Base-by-base conservation (phyloP, 2,888 invertebrate genomes). In the Tipula lateralis region DNA sequence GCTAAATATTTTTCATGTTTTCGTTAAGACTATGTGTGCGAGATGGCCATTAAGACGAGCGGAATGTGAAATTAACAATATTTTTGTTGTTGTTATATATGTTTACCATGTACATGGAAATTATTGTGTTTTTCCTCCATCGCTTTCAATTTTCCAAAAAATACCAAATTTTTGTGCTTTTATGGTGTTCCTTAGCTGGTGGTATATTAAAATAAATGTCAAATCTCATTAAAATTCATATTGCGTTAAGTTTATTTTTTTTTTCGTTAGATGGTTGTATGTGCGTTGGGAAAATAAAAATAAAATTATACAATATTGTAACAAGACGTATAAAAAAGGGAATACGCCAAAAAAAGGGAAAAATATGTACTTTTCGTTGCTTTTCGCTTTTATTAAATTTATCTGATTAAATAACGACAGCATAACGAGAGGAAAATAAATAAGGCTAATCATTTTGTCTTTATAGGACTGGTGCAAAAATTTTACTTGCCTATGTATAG, bases 41-140 rank as follows among this genome's bases (percentile, higher is more conserved):
- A 66, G 66, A 24, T 66, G 66, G 5, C 66, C 66, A 66, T 66
- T 66, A 66, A 24, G 9, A 66, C 9, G 66, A 66, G 9, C 66
- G 66, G 66, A 66, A 66, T 66, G 66, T 66, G 66, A 66, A 66
- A 66, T 66, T 66, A 66, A 66, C 66, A 66, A 66, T 66, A 66
- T 66, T 66, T 66, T 24, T 66, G 16, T 44, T 34, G 6, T 2
- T 34, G 16, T 4, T 24, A 24, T 66, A n/a, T 39, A 24, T 24
- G 13, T n/a, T 2, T 44, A n/a, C n/a, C 5, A 44, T 44, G 44
- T 44, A 44, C 3, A 44, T n/a, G 9, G 24, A 66, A 66, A 66
- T 66, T 66, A 66, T 66, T 24, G 24, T 24, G 24, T 66, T 66
- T 13, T 66, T 24, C 24, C 66, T 66, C 2, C 66, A 24, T 66